phyloP scores from a whole-genome alignment of 2,888 invertebrate genomes.

The Lottia gigantea region DNA sequence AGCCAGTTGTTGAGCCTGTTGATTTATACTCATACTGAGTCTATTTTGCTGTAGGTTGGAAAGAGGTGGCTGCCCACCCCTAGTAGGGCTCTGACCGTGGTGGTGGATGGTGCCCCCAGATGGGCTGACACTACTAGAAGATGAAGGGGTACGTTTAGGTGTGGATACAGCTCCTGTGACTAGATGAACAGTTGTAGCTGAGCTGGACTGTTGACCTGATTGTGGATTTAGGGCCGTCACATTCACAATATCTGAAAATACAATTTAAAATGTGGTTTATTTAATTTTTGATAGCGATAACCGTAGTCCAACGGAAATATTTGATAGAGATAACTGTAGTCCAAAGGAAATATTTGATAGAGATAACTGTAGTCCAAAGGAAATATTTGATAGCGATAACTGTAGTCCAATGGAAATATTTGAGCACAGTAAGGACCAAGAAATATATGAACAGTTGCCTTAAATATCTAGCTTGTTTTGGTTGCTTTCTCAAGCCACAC shows the following conservation, averaged over 20 bases:
- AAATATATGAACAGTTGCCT: too few species aligned
- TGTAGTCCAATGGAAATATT: too few species aligned
- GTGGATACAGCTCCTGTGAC: not conserved
- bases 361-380: too few species aligned
- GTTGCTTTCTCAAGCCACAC: too few species aligned
- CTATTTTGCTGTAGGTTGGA: slow-evolving; percentile 45
- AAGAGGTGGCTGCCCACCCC: slow-evolving; percentile 41
- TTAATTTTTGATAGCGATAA: too few species aligned
- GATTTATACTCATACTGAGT: slow-evolving; percentile 32
- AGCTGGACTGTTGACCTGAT: slow-evolving; percentile 26
- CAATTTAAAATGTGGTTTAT: too few species aligned
- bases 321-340: too few species aligned
- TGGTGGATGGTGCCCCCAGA: slow-evolving; percentile 59
- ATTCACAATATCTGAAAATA: slow-evolving; percentile 30
- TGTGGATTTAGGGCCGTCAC: slow-evolving; percentile 29
- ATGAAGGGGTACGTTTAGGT: slow-evolving; percentile 1
- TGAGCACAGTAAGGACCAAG: too few species aligned
- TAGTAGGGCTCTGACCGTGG: slow-evolving; percentile 51
- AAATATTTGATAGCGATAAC: too few species aligned
- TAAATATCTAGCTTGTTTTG: too few species aligned
- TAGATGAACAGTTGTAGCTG: slow-evolving; percentile 1
- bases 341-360: too few species aligned
- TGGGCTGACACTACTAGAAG: slow-evolving; percentile 29
- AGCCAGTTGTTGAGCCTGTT: slow-evolving; percentile 21
- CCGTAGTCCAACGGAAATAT: too few species aligned